Evolutionary conservation across 2,797 vertebrate genomes (phyloP).

Genomic region (Cephalopachus bancanus): DNA sequence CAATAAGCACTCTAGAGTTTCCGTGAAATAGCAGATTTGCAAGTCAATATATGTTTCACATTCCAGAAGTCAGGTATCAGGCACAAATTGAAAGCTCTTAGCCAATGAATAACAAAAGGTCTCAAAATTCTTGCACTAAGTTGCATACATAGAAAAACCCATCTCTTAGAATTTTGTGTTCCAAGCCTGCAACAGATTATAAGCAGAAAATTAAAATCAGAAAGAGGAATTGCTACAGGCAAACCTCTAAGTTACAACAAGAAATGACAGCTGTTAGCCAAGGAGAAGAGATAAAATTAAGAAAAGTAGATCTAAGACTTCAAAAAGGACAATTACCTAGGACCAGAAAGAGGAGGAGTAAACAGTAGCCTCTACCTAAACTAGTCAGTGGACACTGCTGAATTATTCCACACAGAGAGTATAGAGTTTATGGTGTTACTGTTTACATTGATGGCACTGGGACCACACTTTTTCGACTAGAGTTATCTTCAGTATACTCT

Average conservation of each 20-base stretch:
- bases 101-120: constrained; percentile 37
- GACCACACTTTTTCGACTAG: background rate
- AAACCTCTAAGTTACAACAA: background rate
- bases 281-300: background rate
- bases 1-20: background rate
- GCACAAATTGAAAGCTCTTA: background rate
- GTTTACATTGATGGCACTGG: background rate
- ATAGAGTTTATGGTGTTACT: background rate
- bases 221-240: background rate
- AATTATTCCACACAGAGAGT: background rate
- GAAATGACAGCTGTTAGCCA: constrained; percentile 44
- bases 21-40: background rate
- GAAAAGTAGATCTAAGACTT: constrained; percentile 2
- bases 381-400: background rate
- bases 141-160: background rate
- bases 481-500: background rate
- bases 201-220: constrained; percentile 49
- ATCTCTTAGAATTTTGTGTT: constrained; percentile 48
- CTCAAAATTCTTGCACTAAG: constrained; percentile 23
- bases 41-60: background rate
- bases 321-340: background rate
- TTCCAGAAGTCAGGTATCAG: constrained; percentile 10
- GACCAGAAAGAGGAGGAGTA: background rate
- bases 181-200: constrained; percentile 1
- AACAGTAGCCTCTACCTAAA: background rate